Evolutionary conservation across 2,888 invertebrate species (phyloP), one percentile per base, ranked within the genome.

Genomic region (Heliconius aoede): DNA sequence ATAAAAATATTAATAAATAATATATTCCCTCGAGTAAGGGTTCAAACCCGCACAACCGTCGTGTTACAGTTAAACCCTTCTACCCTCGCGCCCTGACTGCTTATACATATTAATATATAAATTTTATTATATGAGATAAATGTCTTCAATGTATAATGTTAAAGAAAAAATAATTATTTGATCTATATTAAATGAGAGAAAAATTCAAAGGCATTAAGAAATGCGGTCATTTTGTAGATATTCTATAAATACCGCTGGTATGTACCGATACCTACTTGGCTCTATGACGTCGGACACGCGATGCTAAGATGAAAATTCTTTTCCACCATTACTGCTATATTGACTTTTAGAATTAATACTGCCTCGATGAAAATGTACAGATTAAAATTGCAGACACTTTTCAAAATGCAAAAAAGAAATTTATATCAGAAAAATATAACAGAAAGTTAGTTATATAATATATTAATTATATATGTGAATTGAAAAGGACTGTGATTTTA

Each of bases 221-320:
- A 72, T 65, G 72, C 77, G 60, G 26, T 26, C 55, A 61, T 74
- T 60, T 77, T 74, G 26, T 65, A 69, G 62, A 67, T 76, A 86
- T 85, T 84, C 86, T 85, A 85, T 86, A 86, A 87, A 91, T 91
- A 91, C 87, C 89, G 87, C 85, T 86, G 91, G 92, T 92, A 92
- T 92, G 88, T 89, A 88, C 89, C 87, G 89, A 89, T 75, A 32
- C n/a, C n/a, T n/a, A n/a, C 68, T 68, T 30, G 61, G 74, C 62
- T 74, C 74, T 72, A 65, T 89, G 87, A 88, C 74, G 78, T 76
- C 79, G 77, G 72, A 80, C 85, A 86, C 86, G 85, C 84, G 82
- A 82, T 85, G 86, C 88, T 89, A 84, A 91, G 92, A 92, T 92
- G 90, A 92, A 92, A 92, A 91, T 91, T 92, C 91, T 90, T 90